These are phyloP conservation scores for Cryptoprocta ferox DNA, from an alignment of 2,797 vertebrate species.

Conservation along the genomic window DNA sequence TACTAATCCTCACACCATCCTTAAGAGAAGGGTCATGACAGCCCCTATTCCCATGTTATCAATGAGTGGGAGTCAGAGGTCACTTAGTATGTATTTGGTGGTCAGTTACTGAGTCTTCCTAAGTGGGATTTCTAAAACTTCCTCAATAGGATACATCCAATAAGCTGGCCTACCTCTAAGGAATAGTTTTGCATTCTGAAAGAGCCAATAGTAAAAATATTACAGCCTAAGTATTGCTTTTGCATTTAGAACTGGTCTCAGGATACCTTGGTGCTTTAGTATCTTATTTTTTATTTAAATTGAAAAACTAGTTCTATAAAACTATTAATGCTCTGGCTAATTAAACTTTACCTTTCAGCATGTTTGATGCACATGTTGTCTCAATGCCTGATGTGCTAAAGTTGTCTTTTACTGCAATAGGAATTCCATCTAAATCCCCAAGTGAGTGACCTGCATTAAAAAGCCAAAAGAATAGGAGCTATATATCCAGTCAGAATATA, in stretches of 20 bases:
- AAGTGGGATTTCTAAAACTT: slow-evolving; percentile 14
- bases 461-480: neutral
- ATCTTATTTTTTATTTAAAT: slow-evolving; percentile 41
- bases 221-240: neutral
- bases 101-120: neutral
- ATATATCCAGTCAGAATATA: neutral
- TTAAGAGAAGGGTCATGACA: neutral
- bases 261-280: neutral
- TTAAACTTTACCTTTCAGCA: slow-evolving; percentile 92
- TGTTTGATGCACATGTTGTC: slow-evolving; percentile 97
- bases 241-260: neutral
- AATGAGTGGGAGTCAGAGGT: neutral
- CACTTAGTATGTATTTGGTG: neutral
- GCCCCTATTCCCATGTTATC: neutral
- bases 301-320: slow-evolving; percentile 35
- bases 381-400: slow-evolving; percentile 93
- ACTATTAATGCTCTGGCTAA: neutral
- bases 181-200: neutral
- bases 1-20: neutral
- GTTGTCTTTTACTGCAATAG: slow-evolving; percentile 97
- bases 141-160: neutral
- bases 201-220: neutral
- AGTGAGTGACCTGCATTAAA: slow-evolving; percentile 88
- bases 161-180: neutral
- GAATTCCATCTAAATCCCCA: slow-evolving; percentile 95